Evolutionary conservation across 2,797 vertebrate genomes (phyloP).

Genomic region (Momotus momota): DNA sequence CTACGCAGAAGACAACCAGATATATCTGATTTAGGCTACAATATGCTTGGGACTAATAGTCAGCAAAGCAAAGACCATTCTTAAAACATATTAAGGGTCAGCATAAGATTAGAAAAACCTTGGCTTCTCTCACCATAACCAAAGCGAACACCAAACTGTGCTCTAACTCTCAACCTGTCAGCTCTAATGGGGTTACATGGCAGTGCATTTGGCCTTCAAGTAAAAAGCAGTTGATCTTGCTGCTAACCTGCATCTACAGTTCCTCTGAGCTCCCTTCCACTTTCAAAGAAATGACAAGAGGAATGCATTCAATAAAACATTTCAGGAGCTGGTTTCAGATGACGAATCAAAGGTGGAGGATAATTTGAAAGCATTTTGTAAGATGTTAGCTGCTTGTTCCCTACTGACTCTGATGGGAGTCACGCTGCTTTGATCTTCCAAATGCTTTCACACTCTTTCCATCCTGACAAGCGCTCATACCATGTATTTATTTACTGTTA

Average conservation of each 20-base stretch:
- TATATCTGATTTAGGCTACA: background rate
- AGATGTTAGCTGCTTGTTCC: constrained; percentile 33
- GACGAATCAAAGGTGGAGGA: background rate
- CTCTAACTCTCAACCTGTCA: background rate
- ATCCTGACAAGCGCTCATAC: background rate
- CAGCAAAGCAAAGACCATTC: background rate
- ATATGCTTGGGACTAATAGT: background rate
- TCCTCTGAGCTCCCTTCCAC: background rate
- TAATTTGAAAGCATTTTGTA: constrained; percentile 40
- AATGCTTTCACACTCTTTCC: background rate
- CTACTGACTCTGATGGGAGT: constrained; percentile 16
- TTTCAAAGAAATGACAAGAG: background rate
- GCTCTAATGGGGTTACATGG: background rate
- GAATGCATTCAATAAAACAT: background rate
- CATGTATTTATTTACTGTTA: background rate
- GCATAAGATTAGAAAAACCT: background rate
- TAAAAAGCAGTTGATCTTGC: background rate
- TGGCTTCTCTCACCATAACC: background rate
- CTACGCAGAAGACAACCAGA: background rate
- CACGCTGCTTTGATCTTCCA: constrained; percentile 31
- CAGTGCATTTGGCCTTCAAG: background rate
- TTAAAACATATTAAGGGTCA: background rate
- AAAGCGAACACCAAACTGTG: background rate
- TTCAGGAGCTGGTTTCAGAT: background rate
- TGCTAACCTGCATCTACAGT: background rate